phyloP scores from a whole-genome alignment of 1,140 invertebrate genomes.

The Globodera rostochiensis region DNA sequence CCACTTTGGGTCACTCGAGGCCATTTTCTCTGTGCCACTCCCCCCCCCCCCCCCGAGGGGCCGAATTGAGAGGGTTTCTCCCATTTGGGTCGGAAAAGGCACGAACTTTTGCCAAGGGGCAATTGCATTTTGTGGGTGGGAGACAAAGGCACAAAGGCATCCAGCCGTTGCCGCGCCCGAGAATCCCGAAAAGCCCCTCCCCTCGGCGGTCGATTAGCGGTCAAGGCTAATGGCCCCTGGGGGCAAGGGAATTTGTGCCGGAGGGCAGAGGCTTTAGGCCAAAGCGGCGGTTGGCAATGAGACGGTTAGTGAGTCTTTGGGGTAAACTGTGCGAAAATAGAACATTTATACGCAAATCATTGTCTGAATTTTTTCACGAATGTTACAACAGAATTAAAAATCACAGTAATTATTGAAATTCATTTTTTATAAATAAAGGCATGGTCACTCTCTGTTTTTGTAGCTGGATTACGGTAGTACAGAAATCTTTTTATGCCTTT shows the following conservation, averaged over 20 bases:
- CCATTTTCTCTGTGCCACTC: background rate
- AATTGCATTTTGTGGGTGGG: background rate
- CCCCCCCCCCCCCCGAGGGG: too few relatives aligned
- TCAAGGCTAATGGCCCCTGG: background rate
- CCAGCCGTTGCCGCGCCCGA: background rate
- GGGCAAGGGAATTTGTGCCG: background rate
- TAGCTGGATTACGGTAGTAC: background rate
- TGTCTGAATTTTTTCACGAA: background rate
- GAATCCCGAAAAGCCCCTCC: background rate
- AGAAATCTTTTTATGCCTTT: background rate
- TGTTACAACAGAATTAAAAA: background rate
- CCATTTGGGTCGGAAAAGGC: background rate
- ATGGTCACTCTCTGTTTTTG: background rate
- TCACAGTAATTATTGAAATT: background rate
- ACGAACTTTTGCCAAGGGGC: background rate
- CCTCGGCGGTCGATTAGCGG: background rate
- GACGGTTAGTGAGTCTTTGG: background rate
- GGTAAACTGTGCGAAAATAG: background rate
- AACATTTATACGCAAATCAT: background rate
- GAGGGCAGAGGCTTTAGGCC: background rate
- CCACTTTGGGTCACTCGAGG: background rate
- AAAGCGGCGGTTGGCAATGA: background rate
- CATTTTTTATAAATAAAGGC: too few relatives aligned
- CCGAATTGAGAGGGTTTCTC: background rate
- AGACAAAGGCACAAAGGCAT: constrained; percentile 4